Evolutionary conservation across 2,888 invertebrate genomes (phyloP), one percentile per base, ranked within the genome.

Genomic region (Eulithis prunata): DNA sequence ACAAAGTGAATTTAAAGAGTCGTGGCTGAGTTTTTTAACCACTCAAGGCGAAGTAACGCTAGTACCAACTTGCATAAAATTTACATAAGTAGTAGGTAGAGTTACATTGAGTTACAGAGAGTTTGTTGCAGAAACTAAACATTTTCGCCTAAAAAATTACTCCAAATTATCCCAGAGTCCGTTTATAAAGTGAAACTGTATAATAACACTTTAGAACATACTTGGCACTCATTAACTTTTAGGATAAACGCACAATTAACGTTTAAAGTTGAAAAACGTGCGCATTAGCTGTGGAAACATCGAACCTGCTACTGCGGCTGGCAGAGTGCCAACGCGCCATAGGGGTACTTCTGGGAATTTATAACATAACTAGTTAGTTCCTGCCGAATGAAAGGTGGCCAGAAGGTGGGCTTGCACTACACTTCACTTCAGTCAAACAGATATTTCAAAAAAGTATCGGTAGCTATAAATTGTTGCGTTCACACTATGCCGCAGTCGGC

Each of bases 261-360:
- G 61, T 59, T 62, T 36, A 55, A 63, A 68, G 60, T 64, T 71
- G 64, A 55, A 62, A 69, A 65, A 69, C 59, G 65, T 60, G 66
- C 65, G 72, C 70, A 70, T 73, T 75, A 72, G 69, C 67, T 66
- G 66, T 70, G 54, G 64, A 61, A 68, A 68, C 69, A 63, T 66
- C 54, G 68, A 68, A 69, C 66, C 67, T 46, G 67, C 68, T 62
- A 62, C 68, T 58, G 55, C 53, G 45, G 58, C 66, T 75, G 75
- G 75, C 71, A 8, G 13, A 28, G 13, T 62, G 75, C 75, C 75
- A 75, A 68, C 52, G 53, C 71, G 53, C 67, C 56, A 62, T 59
- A 59, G 51, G 62, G 56, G 51, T 47, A 66, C 36, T 71, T 71
- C 62, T 51, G 56, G 45, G 57, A 62, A 72, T 75, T 71, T 70